Conservation (phyloP, 2,888 invertebrate genomes). For the Drosophila affinis region DNA sequence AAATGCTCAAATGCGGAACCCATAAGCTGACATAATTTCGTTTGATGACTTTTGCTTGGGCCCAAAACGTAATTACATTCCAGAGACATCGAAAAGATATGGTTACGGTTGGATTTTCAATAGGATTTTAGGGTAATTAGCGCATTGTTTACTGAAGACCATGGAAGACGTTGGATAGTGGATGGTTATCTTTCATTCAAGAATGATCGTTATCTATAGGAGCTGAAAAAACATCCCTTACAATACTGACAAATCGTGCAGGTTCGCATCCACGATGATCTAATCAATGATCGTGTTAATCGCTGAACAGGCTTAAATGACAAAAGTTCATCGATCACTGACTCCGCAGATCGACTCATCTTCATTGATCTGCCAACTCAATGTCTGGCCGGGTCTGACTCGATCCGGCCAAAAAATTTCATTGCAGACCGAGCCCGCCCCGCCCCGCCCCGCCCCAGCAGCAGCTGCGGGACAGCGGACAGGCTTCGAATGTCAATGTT, state of each 20-base stretch:
- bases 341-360: slow-evolving; percentile 34
- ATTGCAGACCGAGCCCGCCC: background rate
- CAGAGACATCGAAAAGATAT: slow-evolving; percentile 38
- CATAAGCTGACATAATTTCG: slow-evolving; percentile 60
- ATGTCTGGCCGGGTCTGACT: slow-evolving; percentile 38
- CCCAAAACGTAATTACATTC: slow-evolving; percentile 43
- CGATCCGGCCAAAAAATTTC: slow-evolving; percentile 11
- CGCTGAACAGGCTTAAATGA: slow-evolving; percentile 30
- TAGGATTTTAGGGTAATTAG: slow-evolving; percentile 26
- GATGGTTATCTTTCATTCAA: slow-evolving; percentile 11
- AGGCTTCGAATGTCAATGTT: slow-evolving; percentile 3
- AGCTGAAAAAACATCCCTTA: background rate
- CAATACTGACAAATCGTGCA: background rate
- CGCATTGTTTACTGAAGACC: slow-evolving; percentile 19
- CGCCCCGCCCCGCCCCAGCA: background rate
- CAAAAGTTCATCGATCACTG: slow-evolving; percentile 45
- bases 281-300: slow-evolving; percentile 32
- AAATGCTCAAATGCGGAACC: slow-evolving; percentile 66
- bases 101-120: slow-evolving; percentile 37
- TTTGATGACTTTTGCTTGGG: slow-evolving; percentile 29
- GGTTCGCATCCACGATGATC: slow-evolving; percentile 18
- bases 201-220: slow-evolving; percentile 6
- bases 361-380: slow-evolving; percentile 20
- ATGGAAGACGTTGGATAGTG: background rate
- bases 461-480: background rate